phyloP scores from a whole-genome alignment of 2,888 invertebrate genomes.

The Amiota minor region DNA sequence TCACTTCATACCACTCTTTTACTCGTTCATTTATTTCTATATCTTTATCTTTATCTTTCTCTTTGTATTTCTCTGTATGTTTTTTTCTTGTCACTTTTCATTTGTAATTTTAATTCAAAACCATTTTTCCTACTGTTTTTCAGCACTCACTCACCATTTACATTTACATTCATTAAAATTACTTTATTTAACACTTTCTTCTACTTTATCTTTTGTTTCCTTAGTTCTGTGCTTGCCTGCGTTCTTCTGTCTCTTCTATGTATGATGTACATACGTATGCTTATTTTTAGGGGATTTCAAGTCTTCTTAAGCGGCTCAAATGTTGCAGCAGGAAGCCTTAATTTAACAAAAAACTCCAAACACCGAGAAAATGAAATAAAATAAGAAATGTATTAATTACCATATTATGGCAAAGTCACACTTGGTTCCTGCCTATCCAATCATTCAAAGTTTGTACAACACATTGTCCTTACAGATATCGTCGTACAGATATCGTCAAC shows the following conservation, averaged over 20 bases:
- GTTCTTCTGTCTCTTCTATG: neutral
- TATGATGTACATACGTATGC: too few relatives aligned
- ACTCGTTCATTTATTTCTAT: neutral
- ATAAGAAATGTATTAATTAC: neutral
- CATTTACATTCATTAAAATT: neutral
- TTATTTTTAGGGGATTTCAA: too few relatives aligned
- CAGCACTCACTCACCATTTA: neutral
- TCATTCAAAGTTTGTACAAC: too few relatives aligned
- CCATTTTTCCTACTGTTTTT: neutral
- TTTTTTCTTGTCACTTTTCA: neutral
- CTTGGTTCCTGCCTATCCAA: too few relatives aligned
- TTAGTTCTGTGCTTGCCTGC: neutral
- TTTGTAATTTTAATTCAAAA: constrained; percentile 13
- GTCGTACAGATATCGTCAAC: too few relatives aligned
- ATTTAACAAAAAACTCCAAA: neutral
- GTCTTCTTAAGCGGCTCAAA: constrained; percentile 8
- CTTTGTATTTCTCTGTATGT: neutral
- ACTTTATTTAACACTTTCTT: neutral
- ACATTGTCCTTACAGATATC: too few relatives aligned
- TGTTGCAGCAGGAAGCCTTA: constrained; percentile 1
- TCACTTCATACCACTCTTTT: neutral
- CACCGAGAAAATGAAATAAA: too few relatives aligned
- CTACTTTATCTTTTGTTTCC: too few relatives aligned
- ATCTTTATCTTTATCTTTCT: neutral
- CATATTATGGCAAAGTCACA: neutral